Conservation (phyloP, 2,888 invertebrate species). For the Allygus modestus region DNA sequence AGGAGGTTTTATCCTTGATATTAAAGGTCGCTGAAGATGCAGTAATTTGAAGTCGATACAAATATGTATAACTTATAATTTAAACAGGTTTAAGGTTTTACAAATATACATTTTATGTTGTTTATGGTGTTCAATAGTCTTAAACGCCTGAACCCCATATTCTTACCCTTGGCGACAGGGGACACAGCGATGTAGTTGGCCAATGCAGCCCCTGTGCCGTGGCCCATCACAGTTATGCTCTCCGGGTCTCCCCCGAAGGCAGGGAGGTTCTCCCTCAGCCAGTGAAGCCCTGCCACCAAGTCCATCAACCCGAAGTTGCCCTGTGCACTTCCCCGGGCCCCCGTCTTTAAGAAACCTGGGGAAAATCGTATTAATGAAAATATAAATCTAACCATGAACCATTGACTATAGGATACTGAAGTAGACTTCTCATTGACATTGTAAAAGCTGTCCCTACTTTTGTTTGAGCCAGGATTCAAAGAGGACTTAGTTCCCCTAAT, state of each 20-base stretch:
- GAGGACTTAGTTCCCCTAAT: no score
- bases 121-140: no score
- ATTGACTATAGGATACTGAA: not conserved
- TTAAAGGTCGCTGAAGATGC: no score
- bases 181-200: slow-evolving; percentile 98
- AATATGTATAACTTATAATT: no score
- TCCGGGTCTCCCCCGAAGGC: slow-evolving; percentile 97
- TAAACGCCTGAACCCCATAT: no score
- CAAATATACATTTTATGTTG: no score
- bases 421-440: no score
- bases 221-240: slow-evolving; percentile 95
- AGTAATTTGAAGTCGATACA: no score
- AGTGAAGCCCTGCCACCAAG: slow-evolving; percentile 95
- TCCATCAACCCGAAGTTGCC: slow-evolving; percentile 96
- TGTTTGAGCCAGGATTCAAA: no score
- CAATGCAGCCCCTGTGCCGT: slow-evolving; percentile 97
- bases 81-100: no score
- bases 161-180: slow-evolving; percentile 93
- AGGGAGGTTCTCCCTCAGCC: slow-evolving; percentile 96
- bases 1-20: no score
- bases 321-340: slow-evolving; percentile 91
- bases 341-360: slow-evolving; percentile 94
- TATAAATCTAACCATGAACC: not conserved
- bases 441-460: no score
- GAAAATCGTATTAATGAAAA: slow-evolving; percentile 69